Evolutionary conservation across 2,113 vertebrate genomes (phyloP).

Genomic region (Atrichornis clamosus): DNA sequence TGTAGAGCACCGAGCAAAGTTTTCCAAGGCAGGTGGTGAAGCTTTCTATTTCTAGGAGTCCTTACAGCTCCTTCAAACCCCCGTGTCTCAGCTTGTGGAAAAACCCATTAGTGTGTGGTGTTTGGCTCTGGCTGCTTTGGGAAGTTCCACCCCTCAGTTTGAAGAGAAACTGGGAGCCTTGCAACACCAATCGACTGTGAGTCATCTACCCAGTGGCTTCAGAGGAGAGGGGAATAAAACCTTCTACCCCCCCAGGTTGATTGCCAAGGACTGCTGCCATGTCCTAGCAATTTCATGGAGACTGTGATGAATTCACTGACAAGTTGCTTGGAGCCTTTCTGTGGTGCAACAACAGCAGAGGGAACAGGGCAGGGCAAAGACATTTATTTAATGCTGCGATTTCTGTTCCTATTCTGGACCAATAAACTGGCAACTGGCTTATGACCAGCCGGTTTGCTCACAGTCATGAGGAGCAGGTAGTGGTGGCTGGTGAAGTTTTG

Average conservation of each 20-base stretch:
- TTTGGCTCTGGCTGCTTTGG: neutral
- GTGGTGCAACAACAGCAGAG: neutral
- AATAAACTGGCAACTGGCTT: neutral
- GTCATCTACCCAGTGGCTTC: neutral
- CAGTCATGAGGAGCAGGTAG: neutral
- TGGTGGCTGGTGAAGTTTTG: neutral
- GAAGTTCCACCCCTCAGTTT: neutral
- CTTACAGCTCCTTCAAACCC: neutral
- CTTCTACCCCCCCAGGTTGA: neutral
- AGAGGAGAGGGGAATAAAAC: neutral
- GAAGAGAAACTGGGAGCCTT: neutral
- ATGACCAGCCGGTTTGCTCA: neutral
- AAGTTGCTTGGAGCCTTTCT: neutral
- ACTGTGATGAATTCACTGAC: neutral
- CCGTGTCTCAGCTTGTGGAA: neutral
- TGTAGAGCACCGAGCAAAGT: neutral
- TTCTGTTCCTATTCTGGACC: neutral
- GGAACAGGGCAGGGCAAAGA: neutral
- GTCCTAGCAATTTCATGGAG: neutral
- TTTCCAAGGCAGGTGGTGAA: constrained; percentile 15
- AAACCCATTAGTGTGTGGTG: neutral
- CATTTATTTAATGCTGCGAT: neutral
- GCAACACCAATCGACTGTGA: neutral
- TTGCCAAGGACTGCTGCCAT: neutral
- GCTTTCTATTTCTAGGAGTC: neutral